Evolutionary conservation across 2,888 invertebrate species (phyloP).

Genomic region (Drosophila siamana): DNA sequence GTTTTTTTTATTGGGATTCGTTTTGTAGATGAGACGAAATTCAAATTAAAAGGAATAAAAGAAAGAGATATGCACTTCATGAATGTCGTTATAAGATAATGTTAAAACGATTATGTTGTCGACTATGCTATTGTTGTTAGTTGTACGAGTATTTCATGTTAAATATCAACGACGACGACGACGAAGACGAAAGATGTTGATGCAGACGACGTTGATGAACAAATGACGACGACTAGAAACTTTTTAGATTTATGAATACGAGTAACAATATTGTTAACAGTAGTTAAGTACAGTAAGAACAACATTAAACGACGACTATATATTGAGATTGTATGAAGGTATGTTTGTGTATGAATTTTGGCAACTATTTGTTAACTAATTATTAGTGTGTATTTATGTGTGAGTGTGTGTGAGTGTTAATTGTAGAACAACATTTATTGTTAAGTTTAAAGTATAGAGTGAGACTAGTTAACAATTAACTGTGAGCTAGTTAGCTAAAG

Average conservation of each 20-base stretch:
- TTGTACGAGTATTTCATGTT: conserved; percentile 3
- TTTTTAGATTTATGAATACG: conserved; percentile 17
- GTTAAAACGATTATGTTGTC: conserved; percentile 39
- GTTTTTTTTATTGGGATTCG: conserved; percentile 32
- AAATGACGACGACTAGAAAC: conserved; percentile 43
- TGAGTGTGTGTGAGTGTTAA: conserved; percentile 25
- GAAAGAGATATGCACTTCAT: conserved; percentile 70
- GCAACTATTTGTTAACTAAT: conserved; percentile 16
- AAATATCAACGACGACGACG: conserved; percentile 35
- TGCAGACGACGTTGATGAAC: conserved; percentile 28
- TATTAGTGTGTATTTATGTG: conserved; percentile 12
- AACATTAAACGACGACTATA: conserved; percentile 65
- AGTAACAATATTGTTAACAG: conserved; percentile 4
- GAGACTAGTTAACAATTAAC: conserved; percentile 49
- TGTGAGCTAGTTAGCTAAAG: conserved; percentile 37
- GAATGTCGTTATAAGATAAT: conserved; percentile 64
- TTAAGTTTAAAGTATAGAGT: conserved; percentile 28
- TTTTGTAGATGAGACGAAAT: conserved; percentile 67
- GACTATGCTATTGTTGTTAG: conserved; percentile 42
- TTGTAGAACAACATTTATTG: conserved; percentile 60
- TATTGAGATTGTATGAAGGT: neutral
- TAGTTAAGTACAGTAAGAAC: conserved; percentile 52
- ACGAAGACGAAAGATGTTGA: conserved; percentile 40
- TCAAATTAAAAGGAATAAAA: conserved; percentile 72
- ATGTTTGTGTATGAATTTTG: conserved; percentile 8